Percentiles rank a stretch among this genome's conserved stretches.
These are phyloP conservation scores for Apistogramma diplotaenia DNA, from an alignment of 2,113 vertebrate genomes.

Conservation along the genomic window DNA sequence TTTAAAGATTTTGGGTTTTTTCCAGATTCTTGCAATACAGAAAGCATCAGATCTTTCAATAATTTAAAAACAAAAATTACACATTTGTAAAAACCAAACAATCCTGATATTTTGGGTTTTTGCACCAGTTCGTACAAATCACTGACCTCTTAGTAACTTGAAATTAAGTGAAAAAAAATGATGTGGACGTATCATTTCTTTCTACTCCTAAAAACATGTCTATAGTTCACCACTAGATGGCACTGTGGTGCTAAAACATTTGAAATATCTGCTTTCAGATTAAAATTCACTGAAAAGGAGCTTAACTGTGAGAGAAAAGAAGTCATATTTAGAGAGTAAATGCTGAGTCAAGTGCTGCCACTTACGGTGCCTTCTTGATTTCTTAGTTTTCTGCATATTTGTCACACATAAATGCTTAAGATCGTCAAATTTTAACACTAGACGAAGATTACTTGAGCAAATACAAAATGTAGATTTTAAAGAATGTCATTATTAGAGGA, in stretches of 20 bases:
- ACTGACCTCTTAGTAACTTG: background rate
- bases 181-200: background rate
- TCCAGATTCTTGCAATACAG: background rate
- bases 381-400: too few species aligned
- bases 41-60: background rate
- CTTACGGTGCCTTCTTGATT: too few species aligned
- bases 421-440: too few species aligned
- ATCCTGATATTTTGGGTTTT: background rate
- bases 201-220: background rate
- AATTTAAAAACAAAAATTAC: background rate
- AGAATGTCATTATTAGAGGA: too few species aligned
- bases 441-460: too few species aligned
- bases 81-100: background rate
- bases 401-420: too few species aligned
- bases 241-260: background rate
- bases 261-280: background rate
- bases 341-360: background rate
- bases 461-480: too few species aligned
- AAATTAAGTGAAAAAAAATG: background rate
- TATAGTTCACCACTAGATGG: fast-evolving
- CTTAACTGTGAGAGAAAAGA: background rate
- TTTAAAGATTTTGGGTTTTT: background rate
- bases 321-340: background rate
- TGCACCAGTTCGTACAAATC: background rate
- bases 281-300: background rate